Base-by-base conservation (phyloP, 2,113 vertebrate species). In the Pelecanoides urinatrix region DNA sequence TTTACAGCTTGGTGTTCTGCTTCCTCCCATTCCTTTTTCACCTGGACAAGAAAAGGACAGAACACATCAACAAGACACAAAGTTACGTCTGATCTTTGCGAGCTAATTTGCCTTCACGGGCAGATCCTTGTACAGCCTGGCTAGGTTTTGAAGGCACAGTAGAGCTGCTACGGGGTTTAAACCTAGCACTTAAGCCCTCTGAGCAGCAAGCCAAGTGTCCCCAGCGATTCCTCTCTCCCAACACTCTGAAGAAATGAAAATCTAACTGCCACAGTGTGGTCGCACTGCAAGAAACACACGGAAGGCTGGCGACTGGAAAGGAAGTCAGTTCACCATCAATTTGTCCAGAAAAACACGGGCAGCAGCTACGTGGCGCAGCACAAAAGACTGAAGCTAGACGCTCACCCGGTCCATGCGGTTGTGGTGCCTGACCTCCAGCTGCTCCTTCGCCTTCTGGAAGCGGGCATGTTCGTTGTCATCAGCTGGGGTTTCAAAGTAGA, bases 11-110 rank as follows among this genome's bases (percentile, higher is more conserved):
- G 99, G 88, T 98, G 98, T 67, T 99, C 99, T 12, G 99, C 99
- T 88, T 99, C 99, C 93, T 99, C 99, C 99, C 99, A 99, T 82
- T 99, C 99, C 92, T 99, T 99, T 95, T 99, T 99, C 66, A 99
- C 99, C 99, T 99, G 87, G 50, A 90, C 25, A 93, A 73, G 50
- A 25, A 86, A 40, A 95, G 42, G 55, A 93, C 32, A 61, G 44
- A 47, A 78, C 13, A 30, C 11, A 27, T 50, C 61, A 91, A 67
- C 40, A 72, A 16, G n/a, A 58, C 7, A 19, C 17, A 67, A 29
- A 68, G 18, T 26, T 13, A 62, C 0, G 1, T 12, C 11, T 19
- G 22, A 58, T 18, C 19, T 85, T 70, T 14, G 38, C 1, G 2
- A 86, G 27, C 40, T 42, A 2, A 13, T 68, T 19, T 34, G n/a